Conservation (phyloP, 2,888 invertebrate genomes). For the Cerceris rybyensis region DNA sequence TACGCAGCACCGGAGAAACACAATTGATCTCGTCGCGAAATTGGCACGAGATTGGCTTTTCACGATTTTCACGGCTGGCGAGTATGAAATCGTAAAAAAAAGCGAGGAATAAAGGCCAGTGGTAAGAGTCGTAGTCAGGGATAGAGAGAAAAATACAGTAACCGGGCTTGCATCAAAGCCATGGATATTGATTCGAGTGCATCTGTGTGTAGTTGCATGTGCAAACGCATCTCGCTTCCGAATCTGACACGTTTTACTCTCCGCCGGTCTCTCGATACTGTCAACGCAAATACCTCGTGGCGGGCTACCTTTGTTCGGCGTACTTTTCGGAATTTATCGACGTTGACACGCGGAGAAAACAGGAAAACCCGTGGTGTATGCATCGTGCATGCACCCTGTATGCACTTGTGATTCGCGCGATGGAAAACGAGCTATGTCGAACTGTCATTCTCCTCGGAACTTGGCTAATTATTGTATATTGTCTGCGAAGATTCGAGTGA, state of each 20-base stretch:
- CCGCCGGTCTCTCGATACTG: slow-evolving; percentile 37
- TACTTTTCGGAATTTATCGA: slow-evolving; percentile 47
- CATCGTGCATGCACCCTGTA: not conserved
- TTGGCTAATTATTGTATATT: too few species aligned
- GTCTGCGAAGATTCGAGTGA: too few species aligned
- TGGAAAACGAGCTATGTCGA: too few species aligned
- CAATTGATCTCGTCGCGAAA: not conserved
- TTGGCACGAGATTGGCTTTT: not conserved
- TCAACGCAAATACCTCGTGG: slow-evolving; percentile 26
- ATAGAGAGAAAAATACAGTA: slow-evolving; percentile 13
- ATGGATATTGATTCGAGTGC: slow-evolving; percentile 43
- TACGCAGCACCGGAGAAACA: too few species aligned
- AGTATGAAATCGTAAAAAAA: slow-evolving; percentile 17
- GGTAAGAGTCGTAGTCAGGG: not conserved
- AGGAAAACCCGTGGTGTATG: slow-evolving; percentile 14
- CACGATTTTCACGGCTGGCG: not conserved
- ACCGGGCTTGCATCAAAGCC: slow-evolving; percentile 27
- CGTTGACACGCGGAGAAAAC: slow-evolving; percentile 23
- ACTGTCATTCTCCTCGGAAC: too few species aligned
- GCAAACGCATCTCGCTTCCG: slow-evolving; percentile 43
- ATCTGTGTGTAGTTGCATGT: slow-evolving; percentile 11
- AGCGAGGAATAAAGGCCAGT: slow-evolving; percentile 13
- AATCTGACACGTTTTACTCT: slow-evolving; percentile 41
- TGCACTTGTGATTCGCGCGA: too few species aligned
- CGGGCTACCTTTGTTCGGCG: slow-evolving; percentile 25